phyloP scores from a whole-genome alignment of 1,140 invertebrate species.

The Drosophila azteca region DNA sequence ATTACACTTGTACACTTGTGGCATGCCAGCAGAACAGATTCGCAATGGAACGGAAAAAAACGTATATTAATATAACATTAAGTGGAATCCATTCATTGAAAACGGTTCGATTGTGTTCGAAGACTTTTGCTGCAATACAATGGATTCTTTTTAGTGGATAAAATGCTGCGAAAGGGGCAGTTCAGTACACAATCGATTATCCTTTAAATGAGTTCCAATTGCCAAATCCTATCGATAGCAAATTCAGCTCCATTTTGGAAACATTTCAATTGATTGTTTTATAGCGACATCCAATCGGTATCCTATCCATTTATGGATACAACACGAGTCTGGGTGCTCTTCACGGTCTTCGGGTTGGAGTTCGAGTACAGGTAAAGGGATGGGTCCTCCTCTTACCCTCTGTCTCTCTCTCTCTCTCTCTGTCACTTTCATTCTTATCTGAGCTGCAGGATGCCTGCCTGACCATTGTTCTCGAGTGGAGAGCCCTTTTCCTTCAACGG shows the following conservation, averaged over 20 bases:
- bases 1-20: neutral
- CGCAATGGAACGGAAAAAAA: too few species aligned
- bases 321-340: neutral
- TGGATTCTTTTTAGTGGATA: too few species aligned
- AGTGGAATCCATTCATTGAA: neutral
- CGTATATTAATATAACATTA: too few species aligned
- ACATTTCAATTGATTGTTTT: neutral
- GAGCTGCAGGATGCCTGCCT: slow-evolving; percentile 19
- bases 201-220: too few species aligned
- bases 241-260: too few species aligned
- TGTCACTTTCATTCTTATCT: neutral
- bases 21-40: too few species aligned
- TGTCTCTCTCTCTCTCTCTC: neutral
- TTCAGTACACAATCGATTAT: too few species aligned
- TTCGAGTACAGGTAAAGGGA: slow-evolving; percentile 15
- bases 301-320: slow-evolving; percentile 4
- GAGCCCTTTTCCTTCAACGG: neutral
- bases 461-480: slow-evolving; percentile 9
- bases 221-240: too few species aligned
- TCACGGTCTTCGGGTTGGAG: slow-evolving; percentile 1
- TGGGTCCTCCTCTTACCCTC: neutral
- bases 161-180: too few species aligned
- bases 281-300: neutral
- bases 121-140: too few species aligned
- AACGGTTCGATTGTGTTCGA: too few species aligned